Base-by-base conservation (phyloP, 1,140 invertebrate genomes). In the Macrosteles quadrilineatus region DNA sequence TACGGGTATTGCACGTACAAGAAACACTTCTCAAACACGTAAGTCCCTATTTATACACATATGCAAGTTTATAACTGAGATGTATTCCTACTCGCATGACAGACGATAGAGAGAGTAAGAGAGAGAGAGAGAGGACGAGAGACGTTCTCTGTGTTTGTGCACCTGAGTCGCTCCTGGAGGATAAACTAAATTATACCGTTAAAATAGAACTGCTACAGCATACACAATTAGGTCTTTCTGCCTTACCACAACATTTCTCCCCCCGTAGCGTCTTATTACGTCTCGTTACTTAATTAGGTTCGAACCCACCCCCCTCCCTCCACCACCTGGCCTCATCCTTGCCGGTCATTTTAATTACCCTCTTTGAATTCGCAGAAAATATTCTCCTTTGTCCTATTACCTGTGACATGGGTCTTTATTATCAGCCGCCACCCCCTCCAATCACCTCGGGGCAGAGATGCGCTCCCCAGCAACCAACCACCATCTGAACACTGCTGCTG, bases 151-250 rank as follows among this genome's bases (percentile, higher is more conserved):
- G 21, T 50, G 47, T 50, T 50, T 50, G 47, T 23, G 21, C 47
- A 50, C 47, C 47, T 50, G 47, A 50, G 47, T 9, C 47, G 17
- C n/a, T 23, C 17, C 47, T 23, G 47, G 4, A 50, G 47, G 47
- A 50, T 50, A 50, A 50, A 50, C 47, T 50, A 23, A 50, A 50
- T 50, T 50, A 50, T 50, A 50, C 47, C 47, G 47, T 50, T 50
- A 50, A 50, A 50, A 50, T 50, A 50, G 47, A 50, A 50, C 47
- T 23, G 17, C 17, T 50, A 23, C 47, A 23, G 47, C 47, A 50
- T 50, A 50, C 47, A 50, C 47, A 50, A 50, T 50, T 50, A 50
- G 47, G 17, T 50, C 47, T 50, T 36, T 50, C 47, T n/a, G 47
- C 47, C 17, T 50, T 50, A 23, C 47, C 47, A 50, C 17, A 50